A percentile compares a stretch with the other conserved stretches of the same genome.
These are phyloP conservation scores for Caerostris darwini DNA, from an alignment of 1,140 invertebrate genomes.

Conservation along the genomic window DNA sequence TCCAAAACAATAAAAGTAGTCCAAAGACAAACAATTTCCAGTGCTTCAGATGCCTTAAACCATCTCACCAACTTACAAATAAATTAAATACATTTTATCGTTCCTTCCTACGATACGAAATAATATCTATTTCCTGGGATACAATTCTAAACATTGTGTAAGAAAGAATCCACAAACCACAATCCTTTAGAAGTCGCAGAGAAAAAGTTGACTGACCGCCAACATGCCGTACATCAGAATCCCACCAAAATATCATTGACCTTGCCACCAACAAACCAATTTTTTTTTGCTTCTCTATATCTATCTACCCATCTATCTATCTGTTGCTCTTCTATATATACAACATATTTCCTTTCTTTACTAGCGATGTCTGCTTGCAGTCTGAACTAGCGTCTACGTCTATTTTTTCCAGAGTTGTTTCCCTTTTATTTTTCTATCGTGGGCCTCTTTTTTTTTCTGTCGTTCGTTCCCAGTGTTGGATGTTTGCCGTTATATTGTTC, in stretches of 20 bases:
- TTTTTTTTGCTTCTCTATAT: constrained; percentile 41
- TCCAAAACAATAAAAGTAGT: too few relatives aligned
- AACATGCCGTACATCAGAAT: constrained; percentile 65
- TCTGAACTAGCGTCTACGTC: constrained; percentile 67
- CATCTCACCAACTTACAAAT: not conserved
- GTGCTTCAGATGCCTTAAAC: too few relatives aligned
- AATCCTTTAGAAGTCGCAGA: not conserved
- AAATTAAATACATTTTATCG: not conserved
- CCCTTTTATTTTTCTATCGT: constrained; percentile 71
- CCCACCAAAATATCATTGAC: constrained; percentile 74
- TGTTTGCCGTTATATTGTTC: constrained; percentile 59
- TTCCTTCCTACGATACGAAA: not conserved
- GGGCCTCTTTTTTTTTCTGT: constrained; percentile 49
- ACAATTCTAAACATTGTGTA: constrained; percentile 11
- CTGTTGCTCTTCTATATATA: constrained; percentile 69
- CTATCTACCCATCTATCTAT: constrained; percentile 75
- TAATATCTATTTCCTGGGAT: not conserved
- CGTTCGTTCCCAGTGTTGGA: constrained; percentile 4
- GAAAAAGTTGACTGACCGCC: constrained; percentile 73
- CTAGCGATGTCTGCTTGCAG: constrained; percentile 62
- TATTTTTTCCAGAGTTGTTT: constrained; percentile 66
- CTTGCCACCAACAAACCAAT: constrained; percentile 67
- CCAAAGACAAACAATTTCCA: too few relatives aligned
- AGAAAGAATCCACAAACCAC: not conserved
- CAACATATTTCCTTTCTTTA: constrained; percentile 77